These are phyloP conservation scores for Enteromius fasciolatus DNA, from an alignment of 2,797 vertebrate genomes.

Conservation along the genomic window DNA sequence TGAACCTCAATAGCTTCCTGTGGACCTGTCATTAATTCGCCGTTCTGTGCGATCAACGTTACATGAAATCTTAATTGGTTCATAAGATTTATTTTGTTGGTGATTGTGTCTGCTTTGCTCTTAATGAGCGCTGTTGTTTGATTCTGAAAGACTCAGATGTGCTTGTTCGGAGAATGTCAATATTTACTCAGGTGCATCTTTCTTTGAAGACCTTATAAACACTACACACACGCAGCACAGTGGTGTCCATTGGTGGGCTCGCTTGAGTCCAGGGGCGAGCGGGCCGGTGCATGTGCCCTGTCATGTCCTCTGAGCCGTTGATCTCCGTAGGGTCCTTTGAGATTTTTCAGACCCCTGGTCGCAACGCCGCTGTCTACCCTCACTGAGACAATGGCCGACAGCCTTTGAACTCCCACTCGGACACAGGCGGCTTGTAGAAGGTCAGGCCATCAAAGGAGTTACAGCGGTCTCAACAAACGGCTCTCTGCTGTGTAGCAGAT, in stretches of 20 bases:
- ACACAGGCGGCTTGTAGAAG: conserved; percentile 33
- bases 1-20: conserved; percentile 30
- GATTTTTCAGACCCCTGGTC: conserved; percentile 21
- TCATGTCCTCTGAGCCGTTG: conserved; percentile 40
- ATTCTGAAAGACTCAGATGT: not conserved
- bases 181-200: conserved; percentile 74
- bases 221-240: conserved; percentile 45
- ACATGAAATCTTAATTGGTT: conserved; percentile 26
- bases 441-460: conserved; percentile 45
- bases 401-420: conserved; percentile 56
- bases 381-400: conserved; percentile 32
- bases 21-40: conserved; percentile 36
- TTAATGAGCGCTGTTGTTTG: conserved; percentile 30
- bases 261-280: conserved; percentile 61
- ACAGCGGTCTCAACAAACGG: conserved; percentile 46
- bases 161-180: conserved; percentile 59
- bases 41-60: conserved; percentile 3
- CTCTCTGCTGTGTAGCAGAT: conserved; percentile 28
- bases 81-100: not conserved
- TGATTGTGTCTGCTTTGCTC: not conserved
- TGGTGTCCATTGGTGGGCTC: conserved; percentile 46
- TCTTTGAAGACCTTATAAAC: conserved; percentile 55
- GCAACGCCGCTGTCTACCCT: not conserved
- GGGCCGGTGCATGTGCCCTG: conserved; percentile 47
- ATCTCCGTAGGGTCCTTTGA: conserved; percentile 44